Conservation (phyloP, 2,888 invertebrate genomes). For the Ormia ochracea region DNA sequence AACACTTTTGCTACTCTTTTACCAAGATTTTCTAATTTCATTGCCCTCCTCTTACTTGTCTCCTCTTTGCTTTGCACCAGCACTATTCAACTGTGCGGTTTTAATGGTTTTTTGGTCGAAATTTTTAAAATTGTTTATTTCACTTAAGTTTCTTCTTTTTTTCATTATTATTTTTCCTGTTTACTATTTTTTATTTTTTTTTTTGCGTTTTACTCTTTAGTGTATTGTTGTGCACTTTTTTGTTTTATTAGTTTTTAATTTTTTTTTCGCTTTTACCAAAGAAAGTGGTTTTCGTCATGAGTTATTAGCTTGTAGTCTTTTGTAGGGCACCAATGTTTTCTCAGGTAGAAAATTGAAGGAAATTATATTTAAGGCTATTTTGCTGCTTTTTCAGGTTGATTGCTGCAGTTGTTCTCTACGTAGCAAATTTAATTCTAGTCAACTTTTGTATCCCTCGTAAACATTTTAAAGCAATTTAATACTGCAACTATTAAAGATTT, state of each 20-base stretch:
- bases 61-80: background rate
- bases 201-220: constrained; percentile 23
- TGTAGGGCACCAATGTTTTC: constrained; percentile 58
- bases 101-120: constrained; percentile 54
- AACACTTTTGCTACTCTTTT: constrained; percentile 39
- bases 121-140: constrained; percentile 58
- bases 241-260: constrained; percentile 4
- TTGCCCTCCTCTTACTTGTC: background rate
- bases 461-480: background rate
- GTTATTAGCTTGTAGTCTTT: constrained; percentile 56
- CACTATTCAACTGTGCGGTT: constrained; percentile 27
- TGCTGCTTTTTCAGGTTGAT: constrained; percentile 6
- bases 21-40: background rate
- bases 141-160: constrained; percentile 40
- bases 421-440: background rate
- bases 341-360: constrained; percentile 60
- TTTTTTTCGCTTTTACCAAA: constrained; percentile 30
- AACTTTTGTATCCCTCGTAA: background rate
- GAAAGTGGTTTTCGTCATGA: constrained; percentile 60
- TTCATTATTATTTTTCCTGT: constrained; percentile 17
- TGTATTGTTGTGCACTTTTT: constrained; percentile 8
- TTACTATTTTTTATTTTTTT: constrained; percentile 22
- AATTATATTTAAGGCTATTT: constrained; percentile 41
- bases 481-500: background rate
- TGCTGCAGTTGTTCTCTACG: background rate